phyloP scores from a whole-genome alignment of 2,113 vertebrate species.

The Chlamydotis undulata region DNA sequence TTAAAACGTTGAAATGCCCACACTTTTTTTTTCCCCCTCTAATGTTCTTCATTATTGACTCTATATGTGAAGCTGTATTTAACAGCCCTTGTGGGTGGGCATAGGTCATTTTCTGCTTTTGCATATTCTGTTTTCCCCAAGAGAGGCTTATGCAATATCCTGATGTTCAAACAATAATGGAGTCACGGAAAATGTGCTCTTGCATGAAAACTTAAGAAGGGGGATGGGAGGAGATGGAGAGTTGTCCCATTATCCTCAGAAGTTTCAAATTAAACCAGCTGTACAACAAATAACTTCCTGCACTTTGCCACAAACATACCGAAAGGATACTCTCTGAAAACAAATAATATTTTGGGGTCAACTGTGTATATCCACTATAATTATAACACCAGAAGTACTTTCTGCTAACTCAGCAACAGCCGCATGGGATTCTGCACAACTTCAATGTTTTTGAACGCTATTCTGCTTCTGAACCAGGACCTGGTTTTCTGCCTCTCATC shows the following conservation, averaged over 20 bases:
- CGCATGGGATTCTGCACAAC: neutral
- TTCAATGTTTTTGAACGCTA: accelerated
- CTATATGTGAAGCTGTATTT: neutral
- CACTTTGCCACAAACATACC: constrained; percentile 23
- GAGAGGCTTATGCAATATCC: constrained; percentile 65
- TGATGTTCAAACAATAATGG: constrained; percentile 50
- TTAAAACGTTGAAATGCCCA: constrained; percentile 10
- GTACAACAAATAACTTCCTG: constrained; percentile 48
- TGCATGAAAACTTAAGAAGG: neutral
- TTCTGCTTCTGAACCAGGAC: neutral
- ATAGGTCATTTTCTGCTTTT: constrained; percentile 39
- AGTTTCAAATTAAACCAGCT: constrained; percentile 66
- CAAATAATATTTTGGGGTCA: neutral
- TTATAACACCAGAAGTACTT: neutral
- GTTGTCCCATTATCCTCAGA: constrained; percentile 32
- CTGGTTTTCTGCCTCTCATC: neutral
- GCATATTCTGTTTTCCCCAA: constrained; percentile 37
- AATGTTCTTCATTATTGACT: constrained; percentile 1
- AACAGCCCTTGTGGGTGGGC: constrained; percentile 18
- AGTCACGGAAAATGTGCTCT: constrained; percentile 68
- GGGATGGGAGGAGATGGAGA: neutral
- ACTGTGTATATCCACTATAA: neutral
- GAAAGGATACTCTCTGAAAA: constrained; percentile 17
- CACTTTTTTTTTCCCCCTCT: neutral
- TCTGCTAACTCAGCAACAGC: neutral